Evolutionary conservation across 2,113 vertebrate genomes (phyloP).

Genomic region (Sclerurus mexicanus): DNA sequence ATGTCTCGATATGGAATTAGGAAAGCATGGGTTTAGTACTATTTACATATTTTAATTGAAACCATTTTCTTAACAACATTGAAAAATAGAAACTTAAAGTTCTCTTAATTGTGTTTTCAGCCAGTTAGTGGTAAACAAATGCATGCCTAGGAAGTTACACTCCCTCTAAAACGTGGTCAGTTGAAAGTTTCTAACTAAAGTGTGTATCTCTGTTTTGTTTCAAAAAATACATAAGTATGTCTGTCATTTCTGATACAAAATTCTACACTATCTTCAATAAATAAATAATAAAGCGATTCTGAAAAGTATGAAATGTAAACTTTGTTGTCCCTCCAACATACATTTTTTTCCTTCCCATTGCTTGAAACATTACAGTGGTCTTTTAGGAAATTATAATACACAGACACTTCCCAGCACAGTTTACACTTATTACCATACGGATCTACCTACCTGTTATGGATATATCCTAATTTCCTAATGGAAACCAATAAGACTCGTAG

Average conservation of each 20-base stretch:
- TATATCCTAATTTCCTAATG: slow-evolving; percentile 58
- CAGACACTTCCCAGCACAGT: slow-evolving; percentile 63
- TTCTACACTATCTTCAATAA: slow-evolving; percentile 78
- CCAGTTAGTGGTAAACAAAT: slow-evolving; percentile 65
- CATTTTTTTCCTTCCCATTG: slow-evolving; percentile 8
- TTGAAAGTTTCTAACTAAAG: slow-evolving; percentile 72
- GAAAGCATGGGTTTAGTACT: slow-evolving; percentile 57
- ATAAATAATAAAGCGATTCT: slow-evolving; percentile 80
- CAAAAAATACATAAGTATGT: slow-evolving; percentile 78
- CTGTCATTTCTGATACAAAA: slow-evolving; percentile 79
- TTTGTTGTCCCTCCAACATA: slow-evolving; percentile 69
- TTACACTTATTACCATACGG: slow-evolving; percentile 59
- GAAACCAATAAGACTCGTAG: slow-evolving; percentile 51
- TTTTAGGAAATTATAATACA: slow-evolving; percentile 47
- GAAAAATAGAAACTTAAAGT: slow-evolving; percentile 70
- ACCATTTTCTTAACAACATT: slow-evolving; percentile 67
- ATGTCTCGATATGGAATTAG: slow-evolving; percentile 61
- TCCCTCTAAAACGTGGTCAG: slow-evolving; percentile 51
- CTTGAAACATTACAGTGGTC: slow-evolving; percentile 65
- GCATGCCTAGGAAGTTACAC: slow-evolving; percentile 59
- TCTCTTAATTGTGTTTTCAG: slow-evolving; percentile 54
- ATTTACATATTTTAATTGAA: slow-evolving; percentile 67
- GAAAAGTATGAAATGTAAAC: slow-evolving; percentile 85
- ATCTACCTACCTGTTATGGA: slow-evolving; percentile 28
- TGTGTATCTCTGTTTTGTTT: slow-evolving; percentile 65